These are phyloP conservation scores for Dromius quadrimaculatus DNA, from an alignment of 2,888 invertebrate genomes.

Conservation along the genomic window DNA sequence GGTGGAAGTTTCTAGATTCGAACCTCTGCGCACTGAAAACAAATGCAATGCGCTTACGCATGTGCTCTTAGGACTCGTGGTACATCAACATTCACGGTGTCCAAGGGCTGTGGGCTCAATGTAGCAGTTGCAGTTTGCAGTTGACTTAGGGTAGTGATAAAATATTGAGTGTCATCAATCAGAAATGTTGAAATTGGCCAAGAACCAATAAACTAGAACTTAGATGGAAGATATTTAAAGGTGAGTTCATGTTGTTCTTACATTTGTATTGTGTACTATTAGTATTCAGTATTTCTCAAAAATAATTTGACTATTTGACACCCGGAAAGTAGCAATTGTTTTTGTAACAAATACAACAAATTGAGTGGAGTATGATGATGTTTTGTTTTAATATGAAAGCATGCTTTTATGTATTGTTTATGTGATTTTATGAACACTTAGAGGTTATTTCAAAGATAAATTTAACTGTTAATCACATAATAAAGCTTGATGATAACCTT, in stretches of 20 bases:
- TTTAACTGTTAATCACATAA: too few species aligned
- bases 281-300: not conserved
- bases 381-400: not conserved
- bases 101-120: not conserved
- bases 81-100: not conserved
- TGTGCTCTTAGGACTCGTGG: not conserved
- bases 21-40: conserved; percentile 4
- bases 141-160: conserved; percentile 49
- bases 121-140: conserved; percentile 33
- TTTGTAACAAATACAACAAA: not conserved
- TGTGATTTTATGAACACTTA: too few species aligned
- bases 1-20: too few species aligned
- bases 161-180: not conserved
- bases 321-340: not conserved
- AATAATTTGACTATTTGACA: not conserved
- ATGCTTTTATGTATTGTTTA: not conserved
- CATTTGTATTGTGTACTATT: not conserved
- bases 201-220: not conserved
- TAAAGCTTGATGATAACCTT: too few species aligned
- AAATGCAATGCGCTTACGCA: conserved; percentile 4
- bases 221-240: conserved; percentile 23
- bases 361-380: too few species aligned
- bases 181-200: conserved; percentile 1
- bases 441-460: too few species aligned
- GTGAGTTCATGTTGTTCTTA: not conserved